These are phyloP conservation scores for Pristiophorus japonicus DNA, from an alignment of 2,113 vertebrate species.

Conservation along the genomic window DNA sequence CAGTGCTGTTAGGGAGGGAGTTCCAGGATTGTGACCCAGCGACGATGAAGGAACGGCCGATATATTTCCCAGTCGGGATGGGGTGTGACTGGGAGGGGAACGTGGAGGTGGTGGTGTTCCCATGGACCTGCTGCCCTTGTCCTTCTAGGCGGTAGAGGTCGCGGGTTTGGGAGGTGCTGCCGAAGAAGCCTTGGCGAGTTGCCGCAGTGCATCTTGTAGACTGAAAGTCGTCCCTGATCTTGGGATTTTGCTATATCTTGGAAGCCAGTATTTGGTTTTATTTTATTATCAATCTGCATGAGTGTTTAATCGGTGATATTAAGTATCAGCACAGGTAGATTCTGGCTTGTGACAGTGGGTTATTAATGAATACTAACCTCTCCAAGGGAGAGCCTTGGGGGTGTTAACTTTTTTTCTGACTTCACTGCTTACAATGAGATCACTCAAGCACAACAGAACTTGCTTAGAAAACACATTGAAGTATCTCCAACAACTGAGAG, in stretches of 20 bases:
- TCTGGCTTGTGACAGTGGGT: background rate
- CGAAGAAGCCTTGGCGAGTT: too few relatives aligned
- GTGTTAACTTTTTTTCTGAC: background rate
- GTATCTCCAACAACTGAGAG: too few relatives aligned
- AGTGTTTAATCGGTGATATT: background rate
- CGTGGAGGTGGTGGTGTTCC: too few relatives aligned
- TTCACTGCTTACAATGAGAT: background rate
- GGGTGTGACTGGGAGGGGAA: too few relatives aligned
- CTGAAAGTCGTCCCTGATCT: background rate
- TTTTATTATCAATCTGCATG: background rate
- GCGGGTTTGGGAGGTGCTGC: too few relatives aligned
- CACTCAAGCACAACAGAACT: background rate
- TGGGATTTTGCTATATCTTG: background rate
- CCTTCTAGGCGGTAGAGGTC: too few relatives aligned
- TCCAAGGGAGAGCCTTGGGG: background rate
- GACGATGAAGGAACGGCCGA: too few relatives aligned
- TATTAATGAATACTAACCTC: background rate
- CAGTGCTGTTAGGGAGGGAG: too few relatives aligned
- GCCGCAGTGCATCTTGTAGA: too few relatives aligned
- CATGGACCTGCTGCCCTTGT: too few relatives aligned
- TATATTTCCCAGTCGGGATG: too few relatives aligned
- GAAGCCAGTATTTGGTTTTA: background rate
- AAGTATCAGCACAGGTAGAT: background rate
- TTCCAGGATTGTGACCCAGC: too few relatives aligned
- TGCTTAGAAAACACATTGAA: background rate